Percentiles rank a stretch among this genome's conserved stretches.
Conservation (phyloP, 2,888 invertebrate genomes). For the Drosophila siamana region DNA sequence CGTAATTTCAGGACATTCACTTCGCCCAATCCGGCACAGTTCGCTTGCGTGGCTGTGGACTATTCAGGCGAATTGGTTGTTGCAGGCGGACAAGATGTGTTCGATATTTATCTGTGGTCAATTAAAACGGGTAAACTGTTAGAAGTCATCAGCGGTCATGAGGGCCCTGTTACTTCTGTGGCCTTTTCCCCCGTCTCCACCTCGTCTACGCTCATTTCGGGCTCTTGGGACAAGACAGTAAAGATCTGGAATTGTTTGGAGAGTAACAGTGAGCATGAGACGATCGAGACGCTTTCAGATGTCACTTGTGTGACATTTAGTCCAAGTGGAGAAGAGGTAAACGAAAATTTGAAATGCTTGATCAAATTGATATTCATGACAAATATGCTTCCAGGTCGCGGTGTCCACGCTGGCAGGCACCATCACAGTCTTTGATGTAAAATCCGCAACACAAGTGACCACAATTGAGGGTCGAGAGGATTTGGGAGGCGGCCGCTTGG, state of each 20-base stretch:
- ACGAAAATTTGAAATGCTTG: too few species aligned
- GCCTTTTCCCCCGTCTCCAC: conserved; percentile 91
- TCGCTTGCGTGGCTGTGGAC: conserved; percentile 95
- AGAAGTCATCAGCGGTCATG: conserved; percentile 96
- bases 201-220: conserved; percentile 92
- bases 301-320: conserved; percentile 93
- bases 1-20: conserved; percentile 99
- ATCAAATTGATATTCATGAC: not conserved
- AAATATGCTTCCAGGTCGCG: conserved; percentile 88
- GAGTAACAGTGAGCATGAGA: conserved; percentile 92
- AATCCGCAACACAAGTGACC: conserved; percentile 89
- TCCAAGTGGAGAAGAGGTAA: conserved; percentile 94
- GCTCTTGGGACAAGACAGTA: conserved; percentile 97
- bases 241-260: conserved; percentile 97
- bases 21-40: conserved; percentile 95
- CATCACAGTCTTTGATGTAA: conserved; percentile 92
- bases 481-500: conserved; percentile 93
- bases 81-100: conserved; percentile 97
- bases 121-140: conserved; percentile 95
- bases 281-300: conserved; percentile 91
- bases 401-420: conserved; percentile 96
- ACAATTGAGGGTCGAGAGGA: conserved; percentile 96
- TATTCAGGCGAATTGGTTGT: conserved; percentile 96
- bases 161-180: conserved; percentile 94
- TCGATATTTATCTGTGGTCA: conserved; percentile 98